These are phyloP conservation scores for Aldrovandia affinis DNA, from an alignment of 2,797 vertebrate genomes.

Conservation along the genomic window DNA sequence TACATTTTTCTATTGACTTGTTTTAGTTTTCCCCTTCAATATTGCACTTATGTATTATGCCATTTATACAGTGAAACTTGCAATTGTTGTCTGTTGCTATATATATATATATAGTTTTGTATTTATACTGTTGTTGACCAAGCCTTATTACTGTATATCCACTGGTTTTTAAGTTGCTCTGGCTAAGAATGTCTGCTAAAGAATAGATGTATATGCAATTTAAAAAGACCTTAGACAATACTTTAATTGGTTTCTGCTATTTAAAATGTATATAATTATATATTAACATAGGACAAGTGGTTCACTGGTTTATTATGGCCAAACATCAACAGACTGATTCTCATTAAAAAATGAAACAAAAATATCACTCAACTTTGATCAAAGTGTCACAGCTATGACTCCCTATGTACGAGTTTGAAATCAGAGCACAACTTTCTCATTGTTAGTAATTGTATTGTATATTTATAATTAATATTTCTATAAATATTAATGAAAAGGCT, in stretches of 20 bases:
- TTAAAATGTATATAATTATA: neutral
- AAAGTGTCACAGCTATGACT: neutral
- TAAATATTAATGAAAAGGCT: neutral
- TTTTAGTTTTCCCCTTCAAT: neutral
- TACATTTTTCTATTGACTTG: neutral
- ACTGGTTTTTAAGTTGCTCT: neutral
- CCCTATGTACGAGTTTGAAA: neutral
- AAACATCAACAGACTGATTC: neutral
- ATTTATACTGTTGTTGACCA: neutral
- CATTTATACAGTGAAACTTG: too few species aligned
- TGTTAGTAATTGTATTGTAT: neutral
- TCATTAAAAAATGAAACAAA: neutral
- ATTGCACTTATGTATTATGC: neutral
- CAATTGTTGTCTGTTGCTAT: too few species aligned
- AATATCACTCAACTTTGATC: slow-evolving; percentile 1
- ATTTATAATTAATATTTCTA: neutral
- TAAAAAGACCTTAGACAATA: neutral
- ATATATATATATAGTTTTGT: too few species aligned
- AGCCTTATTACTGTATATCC: neutral
- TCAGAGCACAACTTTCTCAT: neutral
- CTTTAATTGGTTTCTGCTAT: neutral
- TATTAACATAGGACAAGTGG: neutral
- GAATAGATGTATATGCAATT: neutral
- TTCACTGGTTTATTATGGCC: neutral
- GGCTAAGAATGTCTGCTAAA: neutral